Percentiles rank a stretch among this genome's conserved stretches.
Conservation (phyloP, 1,140 invertebrate species). For the Trachelipus rathkii region DNA sequence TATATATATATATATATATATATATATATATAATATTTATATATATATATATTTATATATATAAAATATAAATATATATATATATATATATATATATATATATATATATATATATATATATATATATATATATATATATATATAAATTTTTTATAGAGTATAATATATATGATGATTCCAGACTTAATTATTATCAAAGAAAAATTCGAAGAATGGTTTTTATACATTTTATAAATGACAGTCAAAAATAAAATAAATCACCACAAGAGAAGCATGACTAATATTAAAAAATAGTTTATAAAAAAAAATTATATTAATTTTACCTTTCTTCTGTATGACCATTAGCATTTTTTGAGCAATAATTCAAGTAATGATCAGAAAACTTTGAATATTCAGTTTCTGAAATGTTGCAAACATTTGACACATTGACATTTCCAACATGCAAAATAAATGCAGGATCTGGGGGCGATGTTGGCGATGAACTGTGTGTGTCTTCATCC, state of each 20-base stretch:
- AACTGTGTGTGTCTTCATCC: no score
- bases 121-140: no score
- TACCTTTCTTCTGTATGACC: neutral
- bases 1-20: neutral
- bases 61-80: neutral
- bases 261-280: neutral
- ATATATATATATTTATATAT: neutral
- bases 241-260: neutral
- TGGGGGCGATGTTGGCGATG: neutral
- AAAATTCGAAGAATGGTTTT: no score
- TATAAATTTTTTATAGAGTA: no score
- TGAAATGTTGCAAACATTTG: constrained; percentile 5
- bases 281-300: no score
- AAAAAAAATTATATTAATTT: neutral
- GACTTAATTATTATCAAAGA: no score
- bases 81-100: no score
- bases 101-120: no score
- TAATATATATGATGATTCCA: no score
- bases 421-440: neutral
- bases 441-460: neutral
- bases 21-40: neutral
- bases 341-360: neutral
- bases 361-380: neutral
- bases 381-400: neutral
- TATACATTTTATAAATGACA: neutral